Evolutionary conservation across 2,888 invertebrate genomes (phyloP).

Genomic region (Pemphredon lugubris): DNA sequence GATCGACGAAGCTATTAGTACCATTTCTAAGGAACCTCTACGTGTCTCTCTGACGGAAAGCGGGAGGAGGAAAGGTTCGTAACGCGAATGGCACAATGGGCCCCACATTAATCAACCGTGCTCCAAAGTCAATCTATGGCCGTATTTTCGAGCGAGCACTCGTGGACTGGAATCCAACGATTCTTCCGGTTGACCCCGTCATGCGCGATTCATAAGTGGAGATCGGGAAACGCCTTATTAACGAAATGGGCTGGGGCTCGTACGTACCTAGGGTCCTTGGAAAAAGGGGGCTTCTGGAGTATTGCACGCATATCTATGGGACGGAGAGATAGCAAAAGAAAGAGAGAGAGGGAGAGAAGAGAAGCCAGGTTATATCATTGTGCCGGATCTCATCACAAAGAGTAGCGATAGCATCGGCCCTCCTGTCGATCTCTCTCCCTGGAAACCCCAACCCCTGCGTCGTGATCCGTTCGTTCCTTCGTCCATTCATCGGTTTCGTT

Average conservation of each 20-base stretch:
- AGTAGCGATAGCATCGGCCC: constrained; percentile 73
- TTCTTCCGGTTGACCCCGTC: constrained; percentile 51
- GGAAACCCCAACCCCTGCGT: not conserved
- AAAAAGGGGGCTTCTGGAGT: constrained; percentile 49
- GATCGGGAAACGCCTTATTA: constrained; percentile 66
- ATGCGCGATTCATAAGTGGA: constrained; percentile 44
- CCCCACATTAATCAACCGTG: constrained; percentile 37
- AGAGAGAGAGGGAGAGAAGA: constrained; percentile 32
- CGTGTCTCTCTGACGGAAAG: not conserved
- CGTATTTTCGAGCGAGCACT: constrained; percentile 46
- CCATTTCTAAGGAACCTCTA: not conserved
- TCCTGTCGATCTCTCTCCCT: constrained; percentile 61
- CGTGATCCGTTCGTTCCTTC: constrained; percentile 47
- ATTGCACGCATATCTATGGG: constrained; percentile 55
- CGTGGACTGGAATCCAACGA: constrained; percentile 28
- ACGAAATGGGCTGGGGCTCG: constrained; percentile 60
- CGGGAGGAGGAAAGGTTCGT: constrained; percentile 16
- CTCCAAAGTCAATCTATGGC: constrained; percentile 43
- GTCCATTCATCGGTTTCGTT: constrained; percentile 60
- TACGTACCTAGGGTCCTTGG: constrained; percentile 51
- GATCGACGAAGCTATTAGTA: not conserved
- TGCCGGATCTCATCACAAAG: constrained; percentile 77
- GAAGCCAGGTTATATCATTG: constrained; percentile 71
- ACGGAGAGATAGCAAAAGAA: constrained; percentile 8
- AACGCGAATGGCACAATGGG: constrained; percentile 17